These are phyloP conservation scores for Oncorhynchus clarkii DNA, from an alignment of 2,113 vertebrate species.

Conservation along the genomic window DNA sequence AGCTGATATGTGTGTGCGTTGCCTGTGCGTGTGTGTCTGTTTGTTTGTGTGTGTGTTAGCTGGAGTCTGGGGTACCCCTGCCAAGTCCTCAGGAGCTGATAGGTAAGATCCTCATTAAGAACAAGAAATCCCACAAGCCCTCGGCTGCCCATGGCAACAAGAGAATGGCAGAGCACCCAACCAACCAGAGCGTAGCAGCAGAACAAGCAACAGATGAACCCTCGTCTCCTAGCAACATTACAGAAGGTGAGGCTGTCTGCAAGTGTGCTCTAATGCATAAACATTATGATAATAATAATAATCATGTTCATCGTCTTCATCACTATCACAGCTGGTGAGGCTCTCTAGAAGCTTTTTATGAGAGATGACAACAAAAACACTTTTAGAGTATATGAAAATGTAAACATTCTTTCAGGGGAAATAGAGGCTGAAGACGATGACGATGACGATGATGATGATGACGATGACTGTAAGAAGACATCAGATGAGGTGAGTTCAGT, in stretches of 20 bases:
- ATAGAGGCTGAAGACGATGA: constrained; percentile 72
- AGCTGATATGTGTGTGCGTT: neutral
- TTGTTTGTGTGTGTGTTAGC: constrained; percentile 62
- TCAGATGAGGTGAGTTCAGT: too few species aligned
- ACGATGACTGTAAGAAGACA: constrained; percentile 88
- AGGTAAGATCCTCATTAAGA: constrained; percentile 98
- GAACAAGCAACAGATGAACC: constrained; percentile 86
- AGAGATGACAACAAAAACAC: too few species aligned
- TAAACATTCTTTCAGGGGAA: constrained; percentile 52
- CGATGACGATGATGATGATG: constrained; percentile 71
- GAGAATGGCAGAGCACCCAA: constrained; percentile 87
- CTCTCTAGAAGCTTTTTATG: too few species aligned
- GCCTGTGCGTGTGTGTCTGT: neutral
- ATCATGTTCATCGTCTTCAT: too few species aligned
- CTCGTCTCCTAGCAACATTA: constrained; percentile 89
- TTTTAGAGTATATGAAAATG: too few species aligned
- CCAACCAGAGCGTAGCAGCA: constrained; percentile 87
- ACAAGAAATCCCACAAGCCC: constrained; percentile 97
- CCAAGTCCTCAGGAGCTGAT: constrained; percentile 95
- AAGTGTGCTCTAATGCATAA: too few species aligned
- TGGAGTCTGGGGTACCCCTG: constrained; percentile 88
- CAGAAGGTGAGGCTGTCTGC: constrained; percentile 54
- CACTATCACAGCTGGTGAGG: too few species aligned
- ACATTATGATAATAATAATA: too few species aligned
- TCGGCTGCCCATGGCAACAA: constrained; percentile 85